Evolutionary conservation across 2,113 vertebrate genomes (phyloP).

Genomic region (Ctenodactylus gundi): DNA sequence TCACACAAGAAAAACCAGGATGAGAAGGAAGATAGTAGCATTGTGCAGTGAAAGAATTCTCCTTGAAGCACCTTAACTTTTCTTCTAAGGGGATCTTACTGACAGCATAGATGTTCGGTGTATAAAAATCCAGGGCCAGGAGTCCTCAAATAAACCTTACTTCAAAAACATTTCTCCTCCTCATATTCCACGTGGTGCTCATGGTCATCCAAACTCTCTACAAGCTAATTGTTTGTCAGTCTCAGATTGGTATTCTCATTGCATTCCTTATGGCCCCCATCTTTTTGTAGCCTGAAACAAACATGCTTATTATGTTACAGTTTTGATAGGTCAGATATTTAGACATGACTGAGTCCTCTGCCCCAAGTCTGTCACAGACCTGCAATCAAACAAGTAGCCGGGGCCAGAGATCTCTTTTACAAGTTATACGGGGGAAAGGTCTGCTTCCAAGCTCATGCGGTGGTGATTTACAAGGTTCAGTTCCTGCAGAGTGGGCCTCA

Average conservation of each 20-base stretch:
- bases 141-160: not conserved
- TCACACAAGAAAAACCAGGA: not conserved
- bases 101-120: not conserved
- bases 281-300: not conserved
- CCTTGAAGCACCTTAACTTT: conserved; percentile 4
- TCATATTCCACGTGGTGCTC: conserved; percentile 1
- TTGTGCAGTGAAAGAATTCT: not conserved
- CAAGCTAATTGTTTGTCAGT: not conserved
- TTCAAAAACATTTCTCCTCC: not conserved
- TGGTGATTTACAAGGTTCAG: not conserved
- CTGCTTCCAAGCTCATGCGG: not conserved
- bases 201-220: not conserved
- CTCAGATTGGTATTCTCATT: not conserved
- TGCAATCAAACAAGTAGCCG: not conserved
- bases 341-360: not conserved
- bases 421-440: not conserved
- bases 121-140: not conserved
- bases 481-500: not conserved
- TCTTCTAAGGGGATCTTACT: not conserved
- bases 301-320: not conserved
- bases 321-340: not conserved
- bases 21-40: not conserved
- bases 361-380: not conserved
- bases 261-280: not conserved
- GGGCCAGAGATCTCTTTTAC: not conserved